These are phyloP conservation scores for Morphnarchus princeps DNA, from an alignment of 2,113 vertebrate species.

Conservation along the genomic window DNA sequence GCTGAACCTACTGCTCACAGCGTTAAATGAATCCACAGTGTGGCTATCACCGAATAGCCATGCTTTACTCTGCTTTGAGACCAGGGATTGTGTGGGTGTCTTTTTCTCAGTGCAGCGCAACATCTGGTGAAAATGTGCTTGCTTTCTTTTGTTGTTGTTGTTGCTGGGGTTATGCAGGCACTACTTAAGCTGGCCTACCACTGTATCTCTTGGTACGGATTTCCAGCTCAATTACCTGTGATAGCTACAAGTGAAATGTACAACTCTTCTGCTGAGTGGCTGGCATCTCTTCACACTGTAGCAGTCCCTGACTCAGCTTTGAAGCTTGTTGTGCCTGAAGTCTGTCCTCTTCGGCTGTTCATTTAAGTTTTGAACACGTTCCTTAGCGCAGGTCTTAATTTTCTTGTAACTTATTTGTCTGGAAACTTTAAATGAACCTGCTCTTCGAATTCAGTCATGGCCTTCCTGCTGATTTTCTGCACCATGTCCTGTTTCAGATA, in stretches of 20 bases:
- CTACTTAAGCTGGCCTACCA: background rate
- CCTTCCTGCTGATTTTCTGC: background rate
- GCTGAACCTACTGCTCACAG: background rate
- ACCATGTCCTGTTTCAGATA: background rate
- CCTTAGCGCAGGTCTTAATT: background rate
- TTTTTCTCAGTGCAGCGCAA: background rate
- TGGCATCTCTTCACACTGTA: fast-evolving
- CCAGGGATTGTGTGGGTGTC: background rate
- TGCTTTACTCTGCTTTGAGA: background rate
- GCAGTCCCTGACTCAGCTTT: background rate
- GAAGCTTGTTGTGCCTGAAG: background rate
- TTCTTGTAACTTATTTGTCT: background rate
- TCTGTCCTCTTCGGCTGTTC: background rate
- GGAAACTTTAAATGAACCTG: background rate
- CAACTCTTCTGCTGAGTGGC: background rate
- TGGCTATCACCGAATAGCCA: background rate
- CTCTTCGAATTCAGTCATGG: background rate
- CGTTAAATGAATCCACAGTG: fast-evolving
- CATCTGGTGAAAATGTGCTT: background rate
- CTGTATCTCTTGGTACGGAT: fast-evolving
- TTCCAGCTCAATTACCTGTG: background rate
- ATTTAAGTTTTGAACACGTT: background rate
- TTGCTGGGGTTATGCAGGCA: background rate
- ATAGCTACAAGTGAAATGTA: background rate
- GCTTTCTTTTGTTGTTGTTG: background rate